Percentiles rank a stretch among this genome's conserved stretches.
phyloP scores from a whole-genome alignment of 1,140 invertebrate genomes.

The Magallana gigas region DNA sequence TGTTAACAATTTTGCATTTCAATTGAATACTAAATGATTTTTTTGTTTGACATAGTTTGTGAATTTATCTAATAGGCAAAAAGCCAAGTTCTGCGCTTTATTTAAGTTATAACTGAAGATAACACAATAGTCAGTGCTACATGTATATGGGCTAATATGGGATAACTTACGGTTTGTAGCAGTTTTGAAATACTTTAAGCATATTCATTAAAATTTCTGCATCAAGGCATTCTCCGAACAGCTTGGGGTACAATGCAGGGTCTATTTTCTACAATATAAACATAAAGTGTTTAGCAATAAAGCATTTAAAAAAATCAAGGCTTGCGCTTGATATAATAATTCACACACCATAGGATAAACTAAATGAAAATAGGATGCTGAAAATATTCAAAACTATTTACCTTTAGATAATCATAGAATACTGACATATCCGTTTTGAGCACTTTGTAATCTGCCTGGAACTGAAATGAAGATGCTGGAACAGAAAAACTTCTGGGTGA shows the following conservation, averaged over 20 bases:
- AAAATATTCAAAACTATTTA: slow-evolving; percentile 43
- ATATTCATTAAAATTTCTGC: slow-evolving; percentile 75
- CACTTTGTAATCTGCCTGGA: slow-evolving; percentile 79
- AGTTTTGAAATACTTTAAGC: slow-evolving; percentile 67
- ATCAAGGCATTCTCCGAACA: slow-evolving; percentile 78
- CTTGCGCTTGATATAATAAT: no score
- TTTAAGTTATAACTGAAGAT: no score
- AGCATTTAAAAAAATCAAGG: no score
- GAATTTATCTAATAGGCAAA: no score
- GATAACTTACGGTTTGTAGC: slow-evolving; percentile 66
- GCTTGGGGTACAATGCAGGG: slow-evolving; percentile 64
- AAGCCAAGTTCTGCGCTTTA: no score
- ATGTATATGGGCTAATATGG: neutral
- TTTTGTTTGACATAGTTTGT: no score
- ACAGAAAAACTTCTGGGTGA: slow-evolving; percentile 55
- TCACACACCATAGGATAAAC: no score
- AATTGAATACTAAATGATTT: no score
- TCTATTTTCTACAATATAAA: slow-evolving; percentile 65
- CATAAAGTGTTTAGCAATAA: neutral
- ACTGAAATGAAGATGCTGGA: slow-evolving; percentile 76
- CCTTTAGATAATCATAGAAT: slow-evolving; percentile 76
- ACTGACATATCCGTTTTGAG: slow-evolving; percentile 69
- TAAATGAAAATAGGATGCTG: no score
- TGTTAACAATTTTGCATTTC: no score
- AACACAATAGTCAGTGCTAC: no score